These are phyloP conservation scores for Procambarus virginalis DNA, from an alignment of 1,140 invertebrate species.

Conservation along the genomic window DNA sequence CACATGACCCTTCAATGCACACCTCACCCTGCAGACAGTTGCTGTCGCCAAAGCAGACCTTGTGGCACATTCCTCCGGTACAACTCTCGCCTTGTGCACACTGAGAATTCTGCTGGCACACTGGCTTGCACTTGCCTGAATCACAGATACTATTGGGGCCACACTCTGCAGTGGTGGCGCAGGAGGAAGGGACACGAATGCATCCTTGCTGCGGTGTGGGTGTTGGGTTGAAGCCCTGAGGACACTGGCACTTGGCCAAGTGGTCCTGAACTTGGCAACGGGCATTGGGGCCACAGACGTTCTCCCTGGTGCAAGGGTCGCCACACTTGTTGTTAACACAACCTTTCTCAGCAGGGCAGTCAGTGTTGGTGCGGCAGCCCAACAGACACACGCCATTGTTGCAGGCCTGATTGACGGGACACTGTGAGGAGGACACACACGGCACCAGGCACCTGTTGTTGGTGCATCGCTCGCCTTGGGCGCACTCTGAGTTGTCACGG, in stretches of 20 bases:
- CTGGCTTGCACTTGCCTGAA: conserved; percentile 83
- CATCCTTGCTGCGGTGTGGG: conserved; percentile 93
- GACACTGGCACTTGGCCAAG: conserved; percentile 82
- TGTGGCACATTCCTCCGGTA: conserved; percentile 84
- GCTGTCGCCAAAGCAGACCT: conserved; percentile 90
- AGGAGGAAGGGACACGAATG: conserved; percentile 82
- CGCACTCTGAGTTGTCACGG: conserved; percentile 85
- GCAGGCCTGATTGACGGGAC: conserved; percentile 86
- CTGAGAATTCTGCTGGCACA: conserved; percentile 81
- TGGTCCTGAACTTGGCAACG: conserved; percentile 82
- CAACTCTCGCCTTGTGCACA: conserved; percentile 90
- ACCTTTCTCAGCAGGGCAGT: conserved; percentile 84
- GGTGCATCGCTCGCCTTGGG: conserved; percentile 84
- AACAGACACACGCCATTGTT: conserved; percentile 84
- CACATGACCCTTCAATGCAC: conserved; percentile 87
- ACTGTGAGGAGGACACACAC: conserved; percentile 87
- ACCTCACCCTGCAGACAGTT: conserved; percentile 92
- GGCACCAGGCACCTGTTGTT: conserved; percentile 85
- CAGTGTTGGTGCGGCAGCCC: conserved; percentile 87
- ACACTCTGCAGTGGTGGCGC: conserved; percentile 80
- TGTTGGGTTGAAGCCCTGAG: conserved; percentile 87
- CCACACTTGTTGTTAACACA: conserved; percentile 89
- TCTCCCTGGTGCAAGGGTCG: conserved; percentile 85
- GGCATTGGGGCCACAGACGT: conserved; percentile 89
- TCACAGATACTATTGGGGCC: conserved; percentile 84